These are phyloP conservation scores for Myripristis jacobus DNA, from an alignment of 2,797 vertebrate genomes.

Conservation along the genomic window DNA sequence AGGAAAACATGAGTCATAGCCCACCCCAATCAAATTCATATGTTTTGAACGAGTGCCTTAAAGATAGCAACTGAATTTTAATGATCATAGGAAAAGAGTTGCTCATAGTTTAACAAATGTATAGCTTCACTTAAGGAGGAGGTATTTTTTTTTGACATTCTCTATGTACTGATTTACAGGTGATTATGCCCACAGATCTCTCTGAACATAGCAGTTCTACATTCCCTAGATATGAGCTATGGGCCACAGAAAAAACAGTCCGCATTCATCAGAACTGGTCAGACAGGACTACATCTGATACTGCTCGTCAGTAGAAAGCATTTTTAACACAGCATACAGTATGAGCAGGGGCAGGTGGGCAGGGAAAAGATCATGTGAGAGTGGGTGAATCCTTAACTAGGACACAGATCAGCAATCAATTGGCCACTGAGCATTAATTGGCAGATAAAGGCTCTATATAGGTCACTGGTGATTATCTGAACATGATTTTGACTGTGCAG, in stretches of 20 bases:
- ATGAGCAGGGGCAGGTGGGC: neutral
- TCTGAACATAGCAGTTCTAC: neutral
- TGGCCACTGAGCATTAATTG: too few relatives aligned
- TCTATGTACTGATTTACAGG: neutral
- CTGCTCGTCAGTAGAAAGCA: neutral
- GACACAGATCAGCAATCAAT: too few relatives aligned
- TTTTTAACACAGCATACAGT: neutral
- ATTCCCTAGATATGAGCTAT: conserved; percentile 1
- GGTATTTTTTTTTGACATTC: neutral
- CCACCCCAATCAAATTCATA: too few relatives aligned
- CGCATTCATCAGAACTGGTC: conserved; percentile 7
- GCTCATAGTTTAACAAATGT: neutral
- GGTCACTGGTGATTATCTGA: too few relatives aligned
- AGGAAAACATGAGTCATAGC: too few relatives aligned
- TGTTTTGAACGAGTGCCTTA: conserved; percentile 7
- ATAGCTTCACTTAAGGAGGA: neutral
- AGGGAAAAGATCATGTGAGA: neutral
- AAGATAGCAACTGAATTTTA: neutral
- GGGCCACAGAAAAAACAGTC: neutral
- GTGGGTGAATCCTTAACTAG: too few relatives aligned
- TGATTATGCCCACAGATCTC: neutral
- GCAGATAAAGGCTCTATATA: too few relatives aligned
- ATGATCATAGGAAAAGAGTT: neutral
- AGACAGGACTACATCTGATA: conserved; percentile 16
- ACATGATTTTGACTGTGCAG: too few relatives aligned